Conservation (phyloP, 2,888 invertebrate genomes). For the Eutolmus rufibarbis region DNA sequence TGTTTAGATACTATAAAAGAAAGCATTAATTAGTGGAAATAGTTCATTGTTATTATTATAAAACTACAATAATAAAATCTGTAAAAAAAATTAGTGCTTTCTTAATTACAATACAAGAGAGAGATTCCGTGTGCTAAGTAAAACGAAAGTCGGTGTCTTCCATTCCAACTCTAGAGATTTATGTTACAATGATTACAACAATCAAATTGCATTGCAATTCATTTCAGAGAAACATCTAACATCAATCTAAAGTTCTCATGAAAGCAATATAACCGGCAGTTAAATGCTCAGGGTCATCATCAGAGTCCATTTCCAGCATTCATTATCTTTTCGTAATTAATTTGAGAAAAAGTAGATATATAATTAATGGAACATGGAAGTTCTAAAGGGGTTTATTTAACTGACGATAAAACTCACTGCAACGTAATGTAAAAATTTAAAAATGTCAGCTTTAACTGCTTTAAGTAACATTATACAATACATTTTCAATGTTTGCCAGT, state of each 20-base stretch:
- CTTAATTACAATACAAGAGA: too few relatives aligned
- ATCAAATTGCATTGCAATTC: not conserved
- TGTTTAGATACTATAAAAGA: too few relatives aligned
- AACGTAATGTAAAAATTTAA: not conserved
- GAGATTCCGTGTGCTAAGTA: too few relatives aligned
- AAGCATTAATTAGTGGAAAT: too few relatives aligned
- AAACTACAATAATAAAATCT: too few relatives aligned
- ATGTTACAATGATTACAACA: not conserved
- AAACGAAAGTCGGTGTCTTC: too few relatives aligned
- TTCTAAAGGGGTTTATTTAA: not conserved
- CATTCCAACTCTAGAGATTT: not conserved
- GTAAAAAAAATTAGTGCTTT: too few relatives aligned
- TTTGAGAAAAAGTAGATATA: not conserved
- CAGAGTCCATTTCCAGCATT: not conserved
- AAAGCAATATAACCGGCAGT: not conserved
- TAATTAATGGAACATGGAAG: not conserved
- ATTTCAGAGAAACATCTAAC: too few relatives aligned
- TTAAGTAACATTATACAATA: not conserved
- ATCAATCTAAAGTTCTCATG: not conserved
- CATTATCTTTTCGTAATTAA: not conserved
- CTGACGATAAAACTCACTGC: not conserved
- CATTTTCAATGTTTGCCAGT: not conserved
- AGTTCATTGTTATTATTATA: too few relatives aligned
- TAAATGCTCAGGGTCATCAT: not conserved
- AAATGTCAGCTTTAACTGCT: not conserved